Conservation (phyloP, 2,888 invertebrate species). For the Maniola hyperantus region DNA sequence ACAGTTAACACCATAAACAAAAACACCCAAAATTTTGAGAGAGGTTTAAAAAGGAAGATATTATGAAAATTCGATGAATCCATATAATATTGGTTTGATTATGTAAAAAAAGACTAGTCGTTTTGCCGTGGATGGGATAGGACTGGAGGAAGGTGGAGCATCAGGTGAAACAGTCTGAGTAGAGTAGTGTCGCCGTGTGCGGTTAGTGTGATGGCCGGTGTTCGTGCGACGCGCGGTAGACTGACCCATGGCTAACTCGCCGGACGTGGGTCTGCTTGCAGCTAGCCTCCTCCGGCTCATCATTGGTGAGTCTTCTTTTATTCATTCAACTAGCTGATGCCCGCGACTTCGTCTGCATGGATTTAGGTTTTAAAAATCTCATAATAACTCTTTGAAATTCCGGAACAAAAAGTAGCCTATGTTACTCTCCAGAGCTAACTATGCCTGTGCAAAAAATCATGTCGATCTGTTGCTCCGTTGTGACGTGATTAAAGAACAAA, state of each 20-base stretch:
- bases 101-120: background rate
- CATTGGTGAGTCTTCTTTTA: slow-evolving; percentile 79
- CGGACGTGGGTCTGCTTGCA: slow-evolving; percentile 82
- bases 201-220: slow-evolving; percentile 65
- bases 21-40: too few species aligned
- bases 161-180: slow-evolving; percentile 32
- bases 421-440: too few species aligned
- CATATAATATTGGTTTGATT: background rate
- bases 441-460: too few species aligned
- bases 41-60: too few species aligned
- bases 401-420: too few species aligned
- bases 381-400: too few species aligned
- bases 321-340: background rate
- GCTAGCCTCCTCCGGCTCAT: slow-evolving; percentile 85
- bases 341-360: too few species aligned
- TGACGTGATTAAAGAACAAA: too few species aligned
- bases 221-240: slow-evolving; percentile 57
- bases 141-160: slow-evolving; percentile 17
- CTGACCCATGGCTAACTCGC: slow-evolving; percentile 83
- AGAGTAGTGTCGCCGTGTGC: slow-evolving; percentile 38
- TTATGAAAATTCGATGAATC: too few species aligned
- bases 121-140: slow-evolving; percentile 8
- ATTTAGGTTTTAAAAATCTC: too few species aligned
- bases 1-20: background rate
- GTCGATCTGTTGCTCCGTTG: too few species aligned